Percentiles rank a stretch among this genome's conserved stretches.
Conservation (phyloP, 2,888 invertebrate genomes). For the Dinocampus coccinellae region DNA sequence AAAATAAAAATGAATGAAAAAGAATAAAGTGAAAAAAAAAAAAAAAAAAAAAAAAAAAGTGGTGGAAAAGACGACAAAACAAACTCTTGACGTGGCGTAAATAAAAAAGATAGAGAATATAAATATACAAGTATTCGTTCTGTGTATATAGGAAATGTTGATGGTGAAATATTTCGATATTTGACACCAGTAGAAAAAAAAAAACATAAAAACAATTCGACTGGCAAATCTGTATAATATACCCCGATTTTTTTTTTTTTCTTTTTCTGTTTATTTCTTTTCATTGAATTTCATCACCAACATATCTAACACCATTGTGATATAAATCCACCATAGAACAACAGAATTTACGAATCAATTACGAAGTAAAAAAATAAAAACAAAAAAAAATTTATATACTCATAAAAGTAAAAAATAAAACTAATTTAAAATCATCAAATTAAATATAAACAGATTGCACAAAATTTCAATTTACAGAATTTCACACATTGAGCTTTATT, state of each 20-base stretch:
- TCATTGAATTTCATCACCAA: too few relatives aligned
- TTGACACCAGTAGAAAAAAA: slow-evolving; percentile 61
- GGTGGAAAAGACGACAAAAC: not conserved
- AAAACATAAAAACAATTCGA: slow-evolving; percentile 68
- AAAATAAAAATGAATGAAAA: slow-evolving; percentile 15
- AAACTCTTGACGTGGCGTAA: too few relatives aligned
- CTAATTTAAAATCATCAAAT: too few relatives aligned
- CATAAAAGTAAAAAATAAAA: too few relatives aligned
- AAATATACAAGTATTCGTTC: too few relatives aligned
- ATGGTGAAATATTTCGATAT: slow-evolving; percentile 28
- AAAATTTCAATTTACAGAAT: too few relatives aligned
- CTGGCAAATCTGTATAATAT: slow-evolving; percentile 69
- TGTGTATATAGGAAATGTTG: slow-evolving; percentile 28
- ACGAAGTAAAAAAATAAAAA: not conserved
- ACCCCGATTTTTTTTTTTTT: slow-evolving; percentile 61
- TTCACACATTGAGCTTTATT: too few relatives aligned
- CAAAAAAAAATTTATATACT: too few relatives aligned
- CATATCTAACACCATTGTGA: not conserved
- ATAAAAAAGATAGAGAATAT: too few relatives aligned
- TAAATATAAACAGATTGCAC: not conserved
- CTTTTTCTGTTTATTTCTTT: too few relatives aligned
- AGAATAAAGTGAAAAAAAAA: not conserved
- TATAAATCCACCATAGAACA: not conserved
- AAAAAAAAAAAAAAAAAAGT: slow-evolving; percentile 10
- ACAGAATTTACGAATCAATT: not conserved